Evolutionary conservation across 2,888 invertebrate species (phyloP), one percentile per base, ranked within the genome.

Genomic region (Aphelenchoides bicaudatus): DNA sequence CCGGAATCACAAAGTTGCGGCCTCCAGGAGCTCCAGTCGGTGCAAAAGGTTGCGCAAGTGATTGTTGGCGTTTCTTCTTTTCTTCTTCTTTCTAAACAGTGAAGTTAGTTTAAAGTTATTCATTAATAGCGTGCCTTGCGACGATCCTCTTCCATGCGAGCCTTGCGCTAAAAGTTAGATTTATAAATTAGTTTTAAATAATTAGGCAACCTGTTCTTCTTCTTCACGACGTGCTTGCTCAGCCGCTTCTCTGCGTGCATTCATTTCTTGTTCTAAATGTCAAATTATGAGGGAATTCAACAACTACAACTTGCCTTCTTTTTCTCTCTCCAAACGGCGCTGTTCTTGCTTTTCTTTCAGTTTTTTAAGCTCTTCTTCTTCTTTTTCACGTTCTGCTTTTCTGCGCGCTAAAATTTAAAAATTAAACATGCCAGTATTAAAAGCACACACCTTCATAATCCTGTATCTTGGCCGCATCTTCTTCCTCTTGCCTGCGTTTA

Each of bases 271-370:
- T 53, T 75, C 75, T n/a, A n/a, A n/a, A n/a, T n/a, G n/a, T n/a
- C n/a, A n/a, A n/a, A n/a, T n/a, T n/a, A n/a, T n/a, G n/a, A n/a
- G n/a, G n/a, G n/a, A n/a, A n/a, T n/a, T n/a, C n/a, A n/a, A n/a
- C n/a, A n/a, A n/a, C n/a, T n/a, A n/a, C n/a, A n/a, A n/a, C n/a
- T n/a, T n/a, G n/a, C n/a, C n/a, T 46, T 75, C 75, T 39, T 69
- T 70, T 56, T 74, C 75, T 46, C 74, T 68, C 59, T 75, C 61
- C 19, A 70, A 59, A 29, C 70, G 67, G 27, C 78, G 69, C 53
- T 73, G 68, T 59, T 78, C 78, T 56, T 78, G 74, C 59, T 75
- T 75, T 82, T 93, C 92, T 85, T 93, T 93, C 82, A 93, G 86
- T 21, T 29, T 25, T 23, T 52, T 29, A 10, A 58, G 28, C 43